These are phyloP conservation scores for Eucriotettix oculatus DNA, from an alignment of 2,888 invertebrate species.

Conservation along the genomic window DNA sequence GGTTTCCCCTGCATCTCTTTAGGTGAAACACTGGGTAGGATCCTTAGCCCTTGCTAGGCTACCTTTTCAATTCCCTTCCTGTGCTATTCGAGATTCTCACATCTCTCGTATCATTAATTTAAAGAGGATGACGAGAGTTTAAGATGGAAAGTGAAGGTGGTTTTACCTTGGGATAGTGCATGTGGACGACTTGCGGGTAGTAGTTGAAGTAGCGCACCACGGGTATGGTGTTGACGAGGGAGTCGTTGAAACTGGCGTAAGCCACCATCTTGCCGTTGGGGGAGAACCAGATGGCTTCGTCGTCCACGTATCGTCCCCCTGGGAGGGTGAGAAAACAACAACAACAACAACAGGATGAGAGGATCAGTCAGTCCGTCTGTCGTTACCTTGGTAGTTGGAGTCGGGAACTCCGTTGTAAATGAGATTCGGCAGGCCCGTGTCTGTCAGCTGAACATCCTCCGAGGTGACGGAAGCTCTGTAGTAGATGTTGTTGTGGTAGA, in stretches of 20 bases:
- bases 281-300: conserved; percentile 82
- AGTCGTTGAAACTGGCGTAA: conserved; percentile 66
- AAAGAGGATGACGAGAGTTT: no score
- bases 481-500: conserved; percentile 57
- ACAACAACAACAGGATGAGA: no score
- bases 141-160: no score
- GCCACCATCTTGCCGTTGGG: conserved; percentile 59
- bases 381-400: conserved; percentile 13
- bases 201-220: conserved; percentile 72
- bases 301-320: conserved; percentile 18
- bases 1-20: no score
- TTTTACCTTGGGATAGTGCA: conserved; percentile 65
- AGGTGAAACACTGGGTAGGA: no score
- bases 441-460: conserved; percentile 31
- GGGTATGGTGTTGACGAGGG: conserved; percentile 49
- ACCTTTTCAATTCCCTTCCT: no score
- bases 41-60: no score
- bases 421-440: conserved; percentile 37
- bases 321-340: no score
- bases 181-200: conserved; percentile 54
- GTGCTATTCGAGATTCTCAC: no score
- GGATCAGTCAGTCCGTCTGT: no score
- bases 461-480: conserved; percentile 45
- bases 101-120: no score
- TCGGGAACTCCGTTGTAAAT: conserved; percentile 67